Base-by-base conservation (phyloP, 2,888 invertebrate species). In the Keiferia lycopersicella region DNA sequence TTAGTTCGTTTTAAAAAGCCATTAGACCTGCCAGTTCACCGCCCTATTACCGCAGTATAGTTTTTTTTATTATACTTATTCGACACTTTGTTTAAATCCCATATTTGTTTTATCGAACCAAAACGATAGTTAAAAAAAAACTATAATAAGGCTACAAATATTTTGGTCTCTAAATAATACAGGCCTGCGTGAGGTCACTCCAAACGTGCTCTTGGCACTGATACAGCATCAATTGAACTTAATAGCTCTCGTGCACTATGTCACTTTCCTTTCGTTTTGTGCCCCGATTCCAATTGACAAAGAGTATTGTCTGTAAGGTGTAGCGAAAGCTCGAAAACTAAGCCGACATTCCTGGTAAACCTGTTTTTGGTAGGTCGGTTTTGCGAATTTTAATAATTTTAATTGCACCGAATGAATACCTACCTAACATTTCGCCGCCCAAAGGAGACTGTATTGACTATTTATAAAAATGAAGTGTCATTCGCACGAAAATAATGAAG, bases 201-300 rank as follows among this genome's bases (percentile, higher is more conserved):
- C 45, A n/a, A 45, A 45, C 45, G 45, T 45, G 45, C 45, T 41
- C 41, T 41, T 45, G 45, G 45, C 45, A 45, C 45, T 45, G 45
- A 45, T 45, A 45, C 45, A 45, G n/a, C 45, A 45, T 45, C 45
- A 6, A n/a, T 45, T 45, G 45, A 45, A 45, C 45, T 45, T 7
- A 45, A 45, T 45, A 16, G 45, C n/a, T 45, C 45, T 45, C 45
- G 45, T 45, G 45, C n/a, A 16, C 45, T 45, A 45, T 16, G n/a
- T 45, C 16, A 45, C 45, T 45, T 45, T 45, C 45, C 45, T 45
- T 45, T 45, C 45, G 45, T 45, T 45, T 45, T 45, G 45, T 45
- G 45, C 45, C 45, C 45, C 45, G 45, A n/a, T 45, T 45, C 45
- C 45, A n/a, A 45, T n/a, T 45, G 45, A 45, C 45, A 45, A 45